Conservation (phyloP, 2,888 invertebrate species). For the Patella ulyssiponensis region DNA sequence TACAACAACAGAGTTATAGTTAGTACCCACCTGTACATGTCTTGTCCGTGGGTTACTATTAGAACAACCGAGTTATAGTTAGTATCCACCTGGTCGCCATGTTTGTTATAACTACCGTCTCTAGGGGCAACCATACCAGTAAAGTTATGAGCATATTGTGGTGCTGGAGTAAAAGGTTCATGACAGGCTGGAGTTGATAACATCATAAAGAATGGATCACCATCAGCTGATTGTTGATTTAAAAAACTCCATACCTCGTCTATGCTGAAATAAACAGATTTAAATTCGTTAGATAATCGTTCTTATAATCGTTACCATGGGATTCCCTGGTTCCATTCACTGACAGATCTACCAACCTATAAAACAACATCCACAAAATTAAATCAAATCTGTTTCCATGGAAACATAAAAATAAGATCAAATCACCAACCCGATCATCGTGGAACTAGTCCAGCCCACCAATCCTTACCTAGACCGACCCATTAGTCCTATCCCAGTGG, state of each 20-base stretch:
- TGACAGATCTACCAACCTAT: conserved; percentile 48
- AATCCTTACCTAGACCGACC: conserved; percentile 80
- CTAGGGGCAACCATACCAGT: conserved; percentile 77
- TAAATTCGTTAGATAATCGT: too few relatives aligned
- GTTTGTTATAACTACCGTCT: conserved; percentile 74
- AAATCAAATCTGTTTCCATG: too few relatives aligned
- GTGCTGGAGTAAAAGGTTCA: conserved; percentile 87
- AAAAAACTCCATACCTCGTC: conserved; percentile 67
- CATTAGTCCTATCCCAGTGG: too few relatives aligned
- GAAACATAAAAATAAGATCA: too few relatives aligned
- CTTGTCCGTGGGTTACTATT: too few relatives aligned
- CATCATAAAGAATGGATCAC: conserved; percentile 87
- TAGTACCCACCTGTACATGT: too few relatives aligned
- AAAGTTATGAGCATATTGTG: conserved; percentile 80
- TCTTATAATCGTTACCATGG: too few relatives aligned
- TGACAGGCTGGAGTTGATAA: conserved; percentile 90
- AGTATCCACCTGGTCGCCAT: too few relatives aligned
- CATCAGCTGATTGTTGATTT: conserved; percentile 30
- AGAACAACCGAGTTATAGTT: too few relatives aligned
- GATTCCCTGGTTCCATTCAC: too few relatives aligned
- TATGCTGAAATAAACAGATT: conserved; percentile 51
- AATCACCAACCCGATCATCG: too few relatives aligned
- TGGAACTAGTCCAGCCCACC: conserved; percentile 84
- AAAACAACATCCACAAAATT: neutral
- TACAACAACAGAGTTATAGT: too few relatives aligned